Evolutionary conservation across 92 coral and sea anemone species (phyloP).

Genomic region (Parazoanthus atlanticus): DNA sequence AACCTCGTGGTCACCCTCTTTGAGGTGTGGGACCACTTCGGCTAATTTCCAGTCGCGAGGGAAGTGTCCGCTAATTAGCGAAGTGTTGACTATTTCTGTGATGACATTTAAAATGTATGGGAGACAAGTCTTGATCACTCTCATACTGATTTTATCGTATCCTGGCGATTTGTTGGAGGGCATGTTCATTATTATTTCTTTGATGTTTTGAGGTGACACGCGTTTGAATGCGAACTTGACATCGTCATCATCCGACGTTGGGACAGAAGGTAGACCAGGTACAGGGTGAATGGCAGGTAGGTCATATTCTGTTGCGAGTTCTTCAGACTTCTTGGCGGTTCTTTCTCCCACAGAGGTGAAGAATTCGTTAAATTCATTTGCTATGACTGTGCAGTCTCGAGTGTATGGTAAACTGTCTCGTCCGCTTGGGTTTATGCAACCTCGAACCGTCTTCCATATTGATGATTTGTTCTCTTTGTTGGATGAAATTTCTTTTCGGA

Average conservation of each 20-base stretch:
- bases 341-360: slow-evolving; percentile 47
- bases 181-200: slow-evolving; percentile 18
- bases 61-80: not conserved
- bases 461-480: slow-evolving; percentile 50
- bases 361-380: slow-evolving; percentile 57
- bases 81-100: slow-evolving; percentile 34
- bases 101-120: slow-evolving; percentile 9
- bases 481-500: slow-evolving; percentile 40
- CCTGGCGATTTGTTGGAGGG: no score
- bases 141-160: slow-evolving; percentile 36
- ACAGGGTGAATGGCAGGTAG: slow-evolving; percentile 2
- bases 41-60: slow-evolving; percentile 23
- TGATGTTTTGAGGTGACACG: not conserved
- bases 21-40: not conserved
- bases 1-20: no score
- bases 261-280: no score
- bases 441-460: slow-evolving; percentile 65
- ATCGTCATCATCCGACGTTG: not conserved
- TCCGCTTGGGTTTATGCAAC: slow-evolving; percentile 46
- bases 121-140: no score
- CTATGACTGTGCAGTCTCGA: slow-evolving; percentile 29
- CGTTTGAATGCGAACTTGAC: not conserved
- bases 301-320: slow-evolving; percentile 38
- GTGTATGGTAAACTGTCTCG: slow-evolving; percentile 26
- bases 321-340: slow-evolving; percentile 35